Evolutionary conservation across 2,113 vertebrate genomes (phyloP).

Genomic region (Halcyon malimbica): DNA sequence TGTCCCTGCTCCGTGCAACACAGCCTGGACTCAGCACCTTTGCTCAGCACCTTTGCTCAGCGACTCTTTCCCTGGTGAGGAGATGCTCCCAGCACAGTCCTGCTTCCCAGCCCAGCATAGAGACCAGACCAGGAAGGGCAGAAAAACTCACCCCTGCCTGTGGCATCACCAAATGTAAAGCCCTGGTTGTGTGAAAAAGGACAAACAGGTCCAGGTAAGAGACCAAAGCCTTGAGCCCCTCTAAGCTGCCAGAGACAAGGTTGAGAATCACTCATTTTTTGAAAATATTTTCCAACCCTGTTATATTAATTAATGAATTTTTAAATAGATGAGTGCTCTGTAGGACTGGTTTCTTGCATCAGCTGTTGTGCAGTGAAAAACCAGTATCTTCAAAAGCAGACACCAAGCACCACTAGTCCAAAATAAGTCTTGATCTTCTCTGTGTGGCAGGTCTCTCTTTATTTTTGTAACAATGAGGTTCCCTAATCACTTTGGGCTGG

Average conservation of each 20-base stretch:
- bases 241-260: background rate
- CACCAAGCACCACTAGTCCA: background rate
- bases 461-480: background rate
- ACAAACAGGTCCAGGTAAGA: background rate
- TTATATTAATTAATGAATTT: background rate
- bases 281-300: background rate
- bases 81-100: background rate
- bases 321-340: background rate
- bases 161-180: background rate
- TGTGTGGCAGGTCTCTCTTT: background rate
- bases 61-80: accelerated
- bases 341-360: background rate
- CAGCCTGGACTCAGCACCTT: background rate
- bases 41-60: background rate
- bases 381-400: background rate
- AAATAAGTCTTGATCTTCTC: background rate
- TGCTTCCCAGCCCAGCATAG: background rate
- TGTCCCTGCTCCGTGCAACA: background rate
- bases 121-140: background rate
- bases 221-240: background rate
- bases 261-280: background rate
- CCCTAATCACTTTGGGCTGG: background rate
- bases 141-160: background rate
- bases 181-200: background rate
- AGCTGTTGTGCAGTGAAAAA: background rate